These are phyloP conservation scores for Altica lythri DNA, from an alignment of 2,888 invertebrate species.

Conservation along the genomic window DNA sequence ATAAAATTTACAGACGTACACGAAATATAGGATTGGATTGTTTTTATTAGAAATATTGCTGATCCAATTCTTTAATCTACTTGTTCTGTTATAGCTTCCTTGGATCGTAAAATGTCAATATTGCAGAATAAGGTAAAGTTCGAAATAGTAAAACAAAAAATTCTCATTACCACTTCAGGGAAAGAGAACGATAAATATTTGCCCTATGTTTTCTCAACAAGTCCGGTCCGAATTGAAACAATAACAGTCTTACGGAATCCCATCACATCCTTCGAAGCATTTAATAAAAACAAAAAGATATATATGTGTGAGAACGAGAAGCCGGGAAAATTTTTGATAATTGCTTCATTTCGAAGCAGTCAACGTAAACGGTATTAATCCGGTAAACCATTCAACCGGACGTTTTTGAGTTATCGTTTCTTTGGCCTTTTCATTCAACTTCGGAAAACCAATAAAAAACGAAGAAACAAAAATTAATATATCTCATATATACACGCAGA, in stretches of 20 bases:
- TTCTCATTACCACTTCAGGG: no score
- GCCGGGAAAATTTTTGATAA: constrained; percentile 46
- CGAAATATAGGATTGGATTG: no score
- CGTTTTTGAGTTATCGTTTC: constrained; percentile 47
- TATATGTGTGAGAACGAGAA: constrained; percentile 7
- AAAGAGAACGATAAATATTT: constrained; percentile 24
- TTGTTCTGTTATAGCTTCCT: no score
- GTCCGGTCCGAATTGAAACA: constrained; percentile 25
- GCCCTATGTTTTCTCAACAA: constrained; percentile 7
- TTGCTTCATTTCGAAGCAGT: constrained; percentile 46
- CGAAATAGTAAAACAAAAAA: no score
- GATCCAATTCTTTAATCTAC: no score
- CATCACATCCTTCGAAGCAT: constrained; percentile 40
- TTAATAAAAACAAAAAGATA: constrained; percentile 40
- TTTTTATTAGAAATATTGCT: no score
- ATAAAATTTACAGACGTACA: no score
- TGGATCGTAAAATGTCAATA: no score
- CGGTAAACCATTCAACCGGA: constrained; percentile 46
- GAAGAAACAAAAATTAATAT: constrained; percentile 12
- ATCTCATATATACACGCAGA: constrained; percentile 7
- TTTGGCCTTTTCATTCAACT: constrained; percentile 22
- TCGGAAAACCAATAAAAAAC: constrained; percentile 16
- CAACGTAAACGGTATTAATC: constrained; percentile 50
- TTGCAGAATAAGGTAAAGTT: no score
- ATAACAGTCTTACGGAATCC: constrained; percentile 42